Evolutionary conservation across 2,113 vertebrate genomes (phyloP).

Genomic region (Rhabdornis inornatus): DNA sequence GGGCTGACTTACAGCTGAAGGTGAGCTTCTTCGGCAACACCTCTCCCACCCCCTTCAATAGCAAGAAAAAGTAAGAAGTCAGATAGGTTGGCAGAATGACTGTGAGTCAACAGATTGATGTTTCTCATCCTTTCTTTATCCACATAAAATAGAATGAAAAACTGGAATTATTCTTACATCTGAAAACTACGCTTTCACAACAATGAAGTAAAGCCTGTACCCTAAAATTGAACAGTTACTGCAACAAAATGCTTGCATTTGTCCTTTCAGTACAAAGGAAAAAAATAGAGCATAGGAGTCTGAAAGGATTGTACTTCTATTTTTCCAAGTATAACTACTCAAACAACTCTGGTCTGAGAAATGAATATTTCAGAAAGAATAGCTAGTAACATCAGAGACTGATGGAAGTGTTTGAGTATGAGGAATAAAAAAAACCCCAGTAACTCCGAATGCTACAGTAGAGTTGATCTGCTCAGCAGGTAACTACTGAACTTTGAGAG

Average conservation of each 20-base stretch:
- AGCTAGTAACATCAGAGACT: neutral
- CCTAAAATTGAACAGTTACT: neutral
- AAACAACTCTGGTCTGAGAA: neutral
- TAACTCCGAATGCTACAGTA: neutral
- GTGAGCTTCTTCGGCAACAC: neutral
- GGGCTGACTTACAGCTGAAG: neutral
- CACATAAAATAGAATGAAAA: neutral
- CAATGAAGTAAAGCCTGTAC: neutral
- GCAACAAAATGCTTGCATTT: neutral
- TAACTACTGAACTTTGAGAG: neutral
- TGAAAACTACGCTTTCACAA: neutral
- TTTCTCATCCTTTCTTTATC: neutral
- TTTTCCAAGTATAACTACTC: neutral
- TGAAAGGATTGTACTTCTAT: neutral
- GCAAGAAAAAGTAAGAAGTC: neutral
- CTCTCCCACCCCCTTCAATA: accelerated
- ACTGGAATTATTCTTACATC: neutral
- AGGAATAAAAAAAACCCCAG: neutral
- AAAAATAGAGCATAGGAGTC: neutral
- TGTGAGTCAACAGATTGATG: neutral
- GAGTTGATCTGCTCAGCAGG: constrained; percentile 13
- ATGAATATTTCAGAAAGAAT: constrained; percentile 16
- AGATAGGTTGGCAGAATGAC: neutral
- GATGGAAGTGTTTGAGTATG: neutral
- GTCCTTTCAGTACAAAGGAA: neutral